Evolutionary conservation across 2,888 invertebrate genomes (phyloP), one percentile per base, ranked within the genome.

Genomic region (Parasteatoda lunata): DNA sequence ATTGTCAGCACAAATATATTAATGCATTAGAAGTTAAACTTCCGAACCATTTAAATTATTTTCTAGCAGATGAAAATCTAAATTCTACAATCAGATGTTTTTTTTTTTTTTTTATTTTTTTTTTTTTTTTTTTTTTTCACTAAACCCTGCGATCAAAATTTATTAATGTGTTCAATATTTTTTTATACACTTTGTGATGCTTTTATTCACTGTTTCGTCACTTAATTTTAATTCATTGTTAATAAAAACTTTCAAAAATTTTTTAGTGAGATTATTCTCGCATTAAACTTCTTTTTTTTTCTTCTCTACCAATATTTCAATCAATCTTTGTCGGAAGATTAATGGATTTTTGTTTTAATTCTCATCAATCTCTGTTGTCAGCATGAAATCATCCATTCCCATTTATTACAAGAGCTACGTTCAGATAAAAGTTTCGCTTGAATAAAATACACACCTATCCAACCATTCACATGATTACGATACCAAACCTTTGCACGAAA

Each of bases 311-410:
- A 81, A 75, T 81, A 81, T 78, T 70, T 45, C 70, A 30, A 6
- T 5, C 13, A 68, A 9, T 30, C 30, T 13, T 71, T 59, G 6
- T 15, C 54, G 8, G 8, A 68, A 15, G 47, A 6, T 73, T 81
- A 73, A 81, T 81, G 54, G 81, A 81, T 75, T 49, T 7, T 49
- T 47, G 54, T 81, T 75, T 81, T 81, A 81, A 81, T 81, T 69
- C 81, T 47, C 81, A 81, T 81, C 73, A 81, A 81, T 81, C 81
- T 81, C 49, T 9, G 64, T 66, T 73, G 80, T 80, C 80, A 80
- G 65, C 51, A 48, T 48, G 8, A 11, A 48, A 69, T 69, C 68
- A 68, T 75, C 81, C 9, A 11, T 8, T 15, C 7, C 59, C 73
- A 81, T 81, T 81, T 54, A 81, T 81, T 66, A 81, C 81, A 68